Evolutionary conservation across 2,888 invertebrate genomes (phyloP), one percentile per base, ranked within the genome.

Genomic region (Cosmopolites sordidus): DNA sequence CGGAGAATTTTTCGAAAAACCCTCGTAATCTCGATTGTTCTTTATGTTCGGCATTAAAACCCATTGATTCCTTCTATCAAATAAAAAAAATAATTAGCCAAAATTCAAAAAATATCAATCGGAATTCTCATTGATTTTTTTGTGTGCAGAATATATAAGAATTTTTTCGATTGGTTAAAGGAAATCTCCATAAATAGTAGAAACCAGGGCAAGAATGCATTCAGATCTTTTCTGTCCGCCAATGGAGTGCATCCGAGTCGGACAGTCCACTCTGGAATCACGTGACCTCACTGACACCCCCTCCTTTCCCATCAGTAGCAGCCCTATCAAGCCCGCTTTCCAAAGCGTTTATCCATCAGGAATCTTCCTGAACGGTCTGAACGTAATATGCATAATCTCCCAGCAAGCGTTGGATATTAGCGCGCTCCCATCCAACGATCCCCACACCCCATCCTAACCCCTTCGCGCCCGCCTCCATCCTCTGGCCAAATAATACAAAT

Each of bases 381-480:
- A 29, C 47, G 43, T 52, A 56, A 52, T 56, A 56, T 56, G 56
- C 56, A 56, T 56, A 56, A 56, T 56, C 56, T 29, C 48, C 52
- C 33, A 3, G n/a, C 33, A 11, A 12, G 33, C 22, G 22, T 12
- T 37, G 37, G 37, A 37, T 37, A 37, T 37, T 37, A 37, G 14
- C 37, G 37, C 16, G 6, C 17, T 11, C 17, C 15, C 40, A 4
- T 16, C 8, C 40, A 9, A 15, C 40, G 5, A 3, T 5, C 40
- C 16, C 16, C 17, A 3, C 40, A 15, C 40, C 15, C 40, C 40
- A 3, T 8, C n/a, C n/a, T 33, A n/a, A n/a, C 4, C 40, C 16
- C 40, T 16, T 4, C 15, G 16, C 16, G 2, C 6, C 22, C 16
- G 11, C 11, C 40, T 6, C 14, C 16, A 43, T 16, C 18, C 16